Base-by-base conservation (phyloP, 2,888 invertebrate species). In the Adineta ricciae region DNA sequence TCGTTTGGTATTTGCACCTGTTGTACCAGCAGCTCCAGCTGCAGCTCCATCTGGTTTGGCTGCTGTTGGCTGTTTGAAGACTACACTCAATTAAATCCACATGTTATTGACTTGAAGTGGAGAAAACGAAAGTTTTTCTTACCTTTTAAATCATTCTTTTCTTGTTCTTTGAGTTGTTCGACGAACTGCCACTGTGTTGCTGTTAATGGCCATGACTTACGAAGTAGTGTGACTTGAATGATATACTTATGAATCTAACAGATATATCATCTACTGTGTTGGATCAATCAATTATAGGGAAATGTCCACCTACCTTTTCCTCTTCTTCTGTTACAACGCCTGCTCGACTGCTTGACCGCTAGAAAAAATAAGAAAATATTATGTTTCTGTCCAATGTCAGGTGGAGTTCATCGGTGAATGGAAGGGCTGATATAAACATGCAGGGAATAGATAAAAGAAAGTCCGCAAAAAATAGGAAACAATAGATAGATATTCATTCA, bases 181-280 rank as follows among this genome's bases (percentile, higher is more conserved):
- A 90, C 90, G 88, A 90, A 90, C 19, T 88, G 86, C 90, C 90
- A 90, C 86, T 88, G 88, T 49, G 88, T 87, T 86, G 89, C 89
- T 4, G 89, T 89, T 73, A 90, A 86, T 14, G 90, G 90, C 90
- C 90, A 90, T 86, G 89, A 89, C 85, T 89, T 88, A 84, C 89
- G 88, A 85, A 90, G 86, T 38, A 90, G 89, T n/a, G 87, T 87
- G 1, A 90, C 90, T 86, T 90, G 89, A n/a, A 90, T 88, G 38
- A 89, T 88, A 87, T 90, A 90, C 87, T 90, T 90, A 88, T 90
- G 90, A 5, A 88, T 88, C 89, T 90, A 86, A 41, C n/a, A 64
- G 72, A 38, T 50, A 54, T 38, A 3, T 83, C 82, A n/a, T 46
- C 14, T 3, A 56, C 32, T 27, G 38, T 73, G 36, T 24, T 32